A percentile compares a stretch with the other conserved stretches of the same genome.
Conservation (phyloP, 1,140 invertebrate genomes). For the Antheraea pernyi region DNA sequence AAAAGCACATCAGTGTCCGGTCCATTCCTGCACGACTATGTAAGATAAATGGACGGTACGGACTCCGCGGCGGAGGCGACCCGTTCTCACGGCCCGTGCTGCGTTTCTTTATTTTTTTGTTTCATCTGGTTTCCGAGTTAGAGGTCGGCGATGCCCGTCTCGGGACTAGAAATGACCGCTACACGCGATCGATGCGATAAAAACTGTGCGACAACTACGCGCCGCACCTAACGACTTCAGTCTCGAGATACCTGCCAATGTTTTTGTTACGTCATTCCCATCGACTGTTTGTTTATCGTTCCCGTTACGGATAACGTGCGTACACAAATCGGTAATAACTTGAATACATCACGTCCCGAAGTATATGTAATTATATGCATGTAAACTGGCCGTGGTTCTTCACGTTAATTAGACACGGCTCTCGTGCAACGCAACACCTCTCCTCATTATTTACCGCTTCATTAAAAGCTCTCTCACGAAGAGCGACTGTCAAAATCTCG, state of each 20-base stretch:
- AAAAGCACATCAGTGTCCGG: conserved; percentile 70
- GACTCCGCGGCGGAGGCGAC: conserved; percentile 57
- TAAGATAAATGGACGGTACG: conserved; percentile 73
- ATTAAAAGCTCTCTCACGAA: conserved; percentile 72
- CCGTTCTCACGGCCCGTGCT: conserved; percentile 77
- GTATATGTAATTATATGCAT: conserved; percentile 18
- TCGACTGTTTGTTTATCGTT: conserved; percentile 19
- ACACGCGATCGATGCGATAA: conserved; percentile 60
- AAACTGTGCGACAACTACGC: conserved; percentile 52
- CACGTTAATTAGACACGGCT: conserved; percentile 68
- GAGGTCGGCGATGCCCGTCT: conserved; percentile 60
- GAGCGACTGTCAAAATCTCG: conserved; percentile 70
- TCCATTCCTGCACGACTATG: conserved; percentile 74
- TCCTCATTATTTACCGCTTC: conserved; percentile 76
- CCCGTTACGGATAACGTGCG: conserved; percentile 19
- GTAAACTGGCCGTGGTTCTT: conserved; percentile 38
- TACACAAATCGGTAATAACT: conserved; percentile 13
- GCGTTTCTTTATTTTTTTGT: conserved; percentile 66
- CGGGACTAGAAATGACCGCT: conserved; percentile 67
- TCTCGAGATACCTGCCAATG: conserved; percentile 42
- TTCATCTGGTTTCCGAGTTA: conserved; percentile 73
- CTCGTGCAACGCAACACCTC: conserved; percentile 62
- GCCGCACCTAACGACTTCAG: conserved; percentile 45
- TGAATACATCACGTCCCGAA: conserved; percentile 6
- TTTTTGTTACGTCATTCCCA: conserved; percentile 30